Evolutionary conservation across 1,140 invertebrate genomes (phyloP).

Genomic region (Apis dorsata): DNA sequence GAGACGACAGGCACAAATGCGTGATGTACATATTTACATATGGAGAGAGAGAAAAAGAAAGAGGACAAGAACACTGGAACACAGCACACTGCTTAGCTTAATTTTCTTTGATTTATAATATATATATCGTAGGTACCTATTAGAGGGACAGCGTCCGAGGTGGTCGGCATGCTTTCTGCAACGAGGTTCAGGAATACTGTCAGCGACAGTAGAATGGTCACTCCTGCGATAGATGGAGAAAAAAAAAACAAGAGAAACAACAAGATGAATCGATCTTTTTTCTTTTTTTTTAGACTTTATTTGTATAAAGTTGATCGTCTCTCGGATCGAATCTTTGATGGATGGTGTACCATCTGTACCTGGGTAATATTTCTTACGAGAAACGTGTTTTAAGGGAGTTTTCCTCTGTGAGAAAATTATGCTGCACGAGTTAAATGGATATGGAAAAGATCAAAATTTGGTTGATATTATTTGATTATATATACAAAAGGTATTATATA

Average conservation of each 20-base stretch:
- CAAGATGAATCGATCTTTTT: slow-evolving; percentile 1
- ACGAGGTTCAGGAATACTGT: slow-evolving; percentile 98
- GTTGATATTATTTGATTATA: too few species aligned
- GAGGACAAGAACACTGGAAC: slow-evolving; percentile 40
- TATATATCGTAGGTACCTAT: slow-evolving; percentile 80
- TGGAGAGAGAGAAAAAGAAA: slow-evolving; percentile 26
- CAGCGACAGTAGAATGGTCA: slow-evolving; percentile 98
- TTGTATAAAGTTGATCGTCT: too few species aligned
- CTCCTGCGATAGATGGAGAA: slow-evolving; percentile 84
- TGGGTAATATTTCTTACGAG: too few species aligned
- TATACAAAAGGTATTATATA: too few species aligned
- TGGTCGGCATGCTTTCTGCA: slow-evolving; percentile 94
- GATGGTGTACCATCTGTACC: too few species aligned
- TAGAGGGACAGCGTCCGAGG: slow-evolving; percentile 91
- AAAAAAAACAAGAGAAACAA: neutral
- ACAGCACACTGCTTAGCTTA: slow-evolving; percentile 50
- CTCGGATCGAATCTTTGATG: too few species aligned
- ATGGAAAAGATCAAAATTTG: too few species aligned
- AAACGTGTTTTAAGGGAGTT: too few species aligned
- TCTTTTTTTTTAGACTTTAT: too few species aligned
- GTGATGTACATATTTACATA: slow-evolving; percentile 57
- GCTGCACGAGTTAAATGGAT: too few species aligned
- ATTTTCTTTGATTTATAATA: slow-evolving; percentile 26
- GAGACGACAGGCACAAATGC: slow-evolving; percentile 25
- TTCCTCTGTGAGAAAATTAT: too few species aligned